Evolutionary conservation across 2,888 invertebrate species (phyloP).

Genomic region (Odontocerum albicorne): DNA sequence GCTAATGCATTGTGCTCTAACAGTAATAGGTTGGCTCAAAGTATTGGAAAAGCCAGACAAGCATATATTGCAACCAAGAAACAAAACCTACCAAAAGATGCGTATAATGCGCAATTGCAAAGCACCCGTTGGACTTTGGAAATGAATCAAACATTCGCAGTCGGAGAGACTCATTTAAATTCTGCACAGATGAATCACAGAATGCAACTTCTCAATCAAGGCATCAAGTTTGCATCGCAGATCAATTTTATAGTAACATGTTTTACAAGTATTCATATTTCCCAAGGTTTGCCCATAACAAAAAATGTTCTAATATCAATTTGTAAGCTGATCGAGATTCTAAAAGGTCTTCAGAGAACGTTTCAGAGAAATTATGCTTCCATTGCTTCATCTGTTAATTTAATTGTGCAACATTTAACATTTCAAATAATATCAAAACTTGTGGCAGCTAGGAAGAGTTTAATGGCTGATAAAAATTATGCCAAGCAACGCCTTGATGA

Average conservation of each 20-base stretch:
- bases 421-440: constrained; percentile 73
- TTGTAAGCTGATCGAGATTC: constrained; percentile 78
- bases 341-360: constrained; percentile 74
- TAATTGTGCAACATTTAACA: constrained; percentile 78
- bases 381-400: constrained; percentile 72
- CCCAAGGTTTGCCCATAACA: constrained; percentile 74
- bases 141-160: constrained; percentile 49
- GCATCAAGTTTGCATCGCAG: constrained; percentile 68
- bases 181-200: constrained; percentile 53
- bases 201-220: constrained; percentile 54
- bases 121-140: constrained; percentile 49
- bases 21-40: constrained; percentile 52
- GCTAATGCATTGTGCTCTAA: constrained; percentile 59
- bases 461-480: constrained; percentile 64
- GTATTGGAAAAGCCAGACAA: constrained; percentile 56
- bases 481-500: constrained; percentile 69
- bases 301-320: constrained; percentile 73
- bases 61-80: constrained; percentile 59
- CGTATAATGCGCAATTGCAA: constrained; percentile 49
- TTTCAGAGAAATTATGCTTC: constrained; percentile 69
- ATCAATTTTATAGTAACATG: constrained; percentile 61
- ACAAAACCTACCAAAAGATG: constrained; percentile 64
- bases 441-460: constrained; percentile 67
- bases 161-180: constrained; percentile 46
- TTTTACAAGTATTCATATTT: constrained; percentile 69